Evolutionary conservation across 2,113 vertebrate species (phyloP), one percentile per base, ranked within the genome.

Genomic region (Nesoenas mayeri): DNA sequence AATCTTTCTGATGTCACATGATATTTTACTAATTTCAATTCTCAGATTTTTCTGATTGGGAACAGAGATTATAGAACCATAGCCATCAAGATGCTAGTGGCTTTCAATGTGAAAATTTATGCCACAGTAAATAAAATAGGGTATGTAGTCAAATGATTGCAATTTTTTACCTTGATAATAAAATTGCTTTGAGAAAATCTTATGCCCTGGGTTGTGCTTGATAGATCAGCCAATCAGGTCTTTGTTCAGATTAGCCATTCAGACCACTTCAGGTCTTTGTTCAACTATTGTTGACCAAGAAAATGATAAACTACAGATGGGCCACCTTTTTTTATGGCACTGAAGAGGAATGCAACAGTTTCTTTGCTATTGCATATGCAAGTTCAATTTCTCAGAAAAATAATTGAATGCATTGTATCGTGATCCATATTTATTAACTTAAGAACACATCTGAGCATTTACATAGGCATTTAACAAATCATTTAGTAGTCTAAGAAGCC

Each of bases 301-400:
- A 97, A 97, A 81, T 38, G 3, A 93, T 89, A 79, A 95, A 79
- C 40, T 91, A 80, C 92, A 97, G 93, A 95, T 94, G 87, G 79
- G n/a, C 22, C 36, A 67, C 64, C 38, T 32, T 78, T 95, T 94
- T 95, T 95, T 92, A 90, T 61, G 70, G 40, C 54, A 79, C 18
- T 6, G 42, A 94, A 53, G 32, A 87, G 79, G 70, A 94, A 95
- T 60, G 47, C 58, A 96, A 93, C 62, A 88, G 72, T 95, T 94
- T 96, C 66, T 80, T 95, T 92, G 51, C 53, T 96, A 95, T 89
- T 93, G 21, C 58, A 89, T 81, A 72, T 80, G n/a, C n/a, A 93
- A 95, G 72, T 92, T 91, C 54, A 86, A 78, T 96, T 96, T 97
- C 87, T 95, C 58, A 91, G 91, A 96, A 95, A 95, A 96, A 94